phyloP scores from a whole-genome alignment of 2,797 vertebrate genomes.

The Caiman crocodilus region DNA sequence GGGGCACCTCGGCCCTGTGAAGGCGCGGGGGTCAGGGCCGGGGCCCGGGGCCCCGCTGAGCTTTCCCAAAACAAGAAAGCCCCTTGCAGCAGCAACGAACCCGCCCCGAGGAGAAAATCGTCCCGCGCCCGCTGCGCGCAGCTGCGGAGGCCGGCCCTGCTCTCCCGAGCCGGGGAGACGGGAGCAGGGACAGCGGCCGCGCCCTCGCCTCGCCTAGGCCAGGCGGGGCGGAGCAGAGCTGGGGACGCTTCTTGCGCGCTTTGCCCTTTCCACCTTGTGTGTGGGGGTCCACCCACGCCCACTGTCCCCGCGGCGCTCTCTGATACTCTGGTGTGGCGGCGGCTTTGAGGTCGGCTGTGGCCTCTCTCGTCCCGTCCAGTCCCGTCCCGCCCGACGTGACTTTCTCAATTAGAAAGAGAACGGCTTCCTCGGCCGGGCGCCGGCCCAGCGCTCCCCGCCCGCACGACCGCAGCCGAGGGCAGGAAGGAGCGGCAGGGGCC shows the following conservation, averaged over 20 bases:
- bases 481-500: neutral
- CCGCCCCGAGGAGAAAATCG: neutral
- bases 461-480: neutral
- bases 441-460: too few species aligned
- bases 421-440: neutral
- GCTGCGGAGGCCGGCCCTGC: neutral
- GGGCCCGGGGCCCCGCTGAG: neutral
- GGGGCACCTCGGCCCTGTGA: neutral
- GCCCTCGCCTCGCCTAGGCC: too few species aligned
- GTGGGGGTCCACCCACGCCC: too few species aligned
- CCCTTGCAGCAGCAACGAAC: slow-evolving; percentile 49
- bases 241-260: too few species aligned
- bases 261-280: too few species aligned
- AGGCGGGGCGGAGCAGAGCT: too few species aligned
- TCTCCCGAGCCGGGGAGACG: neutral
- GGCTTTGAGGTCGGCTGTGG: too few species aligned
- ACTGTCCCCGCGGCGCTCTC: too few species aligned
- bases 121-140: neutral
- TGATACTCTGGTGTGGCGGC: too few species aligned
- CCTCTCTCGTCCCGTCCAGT: neutral
- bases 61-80: too few species aligned
- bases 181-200: neutral
- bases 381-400: neutral
- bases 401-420: too few species aligned
- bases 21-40: too few species aligned